These are phyloP conservation scores for Sylvicapra grimmia DNA, from an alignment of 2,113 vertebrate species.

Conservation along the genomic window DNA sequence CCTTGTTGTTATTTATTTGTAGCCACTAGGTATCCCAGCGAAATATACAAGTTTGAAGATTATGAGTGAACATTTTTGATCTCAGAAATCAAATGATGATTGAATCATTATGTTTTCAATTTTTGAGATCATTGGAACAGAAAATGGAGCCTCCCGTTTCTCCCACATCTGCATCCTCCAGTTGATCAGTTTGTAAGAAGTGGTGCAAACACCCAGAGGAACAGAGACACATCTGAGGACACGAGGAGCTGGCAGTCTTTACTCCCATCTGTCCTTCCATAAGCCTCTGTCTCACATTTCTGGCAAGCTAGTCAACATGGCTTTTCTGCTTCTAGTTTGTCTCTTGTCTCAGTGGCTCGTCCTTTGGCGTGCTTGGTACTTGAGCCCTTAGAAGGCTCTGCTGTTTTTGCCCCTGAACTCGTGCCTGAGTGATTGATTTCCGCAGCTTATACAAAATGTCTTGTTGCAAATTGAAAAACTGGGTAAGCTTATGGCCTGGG, in stretches of 20 bases:
- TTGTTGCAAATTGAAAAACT: neutral
- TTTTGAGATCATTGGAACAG: neutral
- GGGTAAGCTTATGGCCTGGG: neutral
- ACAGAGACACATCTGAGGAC: neutral
- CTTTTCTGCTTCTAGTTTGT: neutral
- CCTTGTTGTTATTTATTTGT: neutral
- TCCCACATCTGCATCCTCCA: neutral
- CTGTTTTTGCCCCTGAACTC: neutral
- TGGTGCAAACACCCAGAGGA: too few species aligned
- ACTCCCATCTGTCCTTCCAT: neutral
- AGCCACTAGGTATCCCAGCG: neutral
- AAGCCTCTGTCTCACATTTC: neutral
- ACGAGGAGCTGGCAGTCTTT: fast-evolving
- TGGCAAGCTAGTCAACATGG: neutral
- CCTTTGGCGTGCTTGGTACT: neutral
- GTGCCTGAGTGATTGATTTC: neutral
- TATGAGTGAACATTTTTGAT: neutral
- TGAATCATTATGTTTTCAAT: neutral
- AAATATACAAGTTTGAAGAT: neutral
- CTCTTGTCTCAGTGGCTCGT: neutral
- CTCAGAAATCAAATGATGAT: neutral
- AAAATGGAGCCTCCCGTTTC: neutral
- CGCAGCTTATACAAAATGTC: neutral
- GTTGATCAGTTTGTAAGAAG: neutral
- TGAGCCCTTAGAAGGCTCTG: neutral